Evolutionary conservation across 2,113 vertebrate species (phyloP).

Genomic region (Halichoeres trimaculatus): DNA sequence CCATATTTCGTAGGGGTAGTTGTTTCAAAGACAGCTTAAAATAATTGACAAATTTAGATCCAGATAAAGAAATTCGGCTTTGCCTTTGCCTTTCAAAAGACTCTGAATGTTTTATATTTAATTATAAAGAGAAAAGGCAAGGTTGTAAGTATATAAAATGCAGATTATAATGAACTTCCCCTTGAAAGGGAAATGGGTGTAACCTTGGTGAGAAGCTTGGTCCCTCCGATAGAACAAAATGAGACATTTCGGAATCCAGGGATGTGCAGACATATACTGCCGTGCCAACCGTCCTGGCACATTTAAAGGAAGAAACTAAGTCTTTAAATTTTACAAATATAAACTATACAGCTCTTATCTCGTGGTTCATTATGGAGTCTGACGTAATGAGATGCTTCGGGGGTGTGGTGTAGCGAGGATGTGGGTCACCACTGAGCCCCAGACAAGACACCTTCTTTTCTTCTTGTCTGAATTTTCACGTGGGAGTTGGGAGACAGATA

Average conservation of each 20-base stretch:
- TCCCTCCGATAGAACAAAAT: constrained; percentile 70
- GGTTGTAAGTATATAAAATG: background rate
- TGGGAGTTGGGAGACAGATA: constrained; percentile 45
- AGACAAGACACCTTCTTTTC: constrained; percentile 54
- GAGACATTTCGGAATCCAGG: constrained; percentile 55
- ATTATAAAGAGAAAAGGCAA: background rate
- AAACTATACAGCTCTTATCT: constrained; percentile 4
- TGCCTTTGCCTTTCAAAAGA: rapidly evolving
- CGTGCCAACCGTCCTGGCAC: background rate
- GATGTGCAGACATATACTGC: constrained; percentile 35
- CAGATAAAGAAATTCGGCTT: rapidly evolving
- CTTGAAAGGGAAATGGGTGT: constrained; percentile 30
- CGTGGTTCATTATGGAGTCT: constrained; percentile 54
- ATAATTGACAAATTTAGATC: rapidly evolving
- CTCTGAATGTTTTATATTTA: rapidly evolving
- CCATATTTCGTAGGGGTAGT: constrained; percentile 59
- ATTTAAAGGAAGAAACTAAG: background rate
- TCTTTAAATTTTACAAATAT: background rate
- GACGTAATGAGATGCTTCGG: constrained; percentile 65
- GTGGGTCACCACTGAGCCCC: constrained; percentile 73
- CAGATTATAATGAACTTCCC: background rate
- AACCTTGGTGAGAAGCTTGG: constrained; percentile 55
- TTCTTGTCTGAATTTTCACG: constrained; percentile 34
- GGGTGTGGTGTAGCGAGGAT: constrained; percentile 55
- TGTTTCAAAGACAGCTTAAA: background rate